Base-by-base conservation (phyloP, 2,113 vertebrate species). In the Clarias gariepinus region DNA sequence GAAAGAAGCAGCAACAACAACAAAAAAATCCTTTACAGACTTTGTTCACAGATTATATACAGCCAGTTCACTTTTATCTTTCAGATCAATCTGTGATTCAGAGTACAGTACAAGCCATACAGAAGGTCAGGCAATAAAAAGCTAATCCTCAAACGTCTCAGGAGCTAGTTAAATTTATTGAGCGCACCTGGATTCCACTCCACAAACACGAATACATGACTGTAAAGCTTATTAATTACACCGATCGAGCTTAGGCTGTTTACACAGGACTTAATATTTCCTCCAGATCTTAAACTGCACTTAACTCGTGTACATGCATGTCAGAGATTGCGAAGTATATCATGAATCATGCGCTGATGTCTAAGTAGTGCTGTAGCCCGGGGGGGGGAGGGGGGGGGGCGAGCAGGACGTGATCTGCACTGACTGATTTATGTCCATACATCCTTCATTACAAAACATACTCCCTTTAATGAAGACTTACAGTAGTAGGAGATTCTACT, bases 291-390 rank as follows among this genome's bases (percentile, higher is more conserved):
- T 30, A 12, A 11, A 19, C 52, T 33, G 53, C 41, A 84, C 36
- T 84, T 78, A 47, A 82, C 60, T 60, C 86, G 52, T 85, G 83
- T n/a, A 55, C 79, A 76, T 71, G 82, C 88, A 63, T 13, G 86
- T 68, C 58, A 53, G 30, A 13, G 57, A 69, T 66, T 57, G 76
- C 52, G 71, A 74, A 60, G 82, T 76, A 63, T 77, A 68, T 16
- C 47, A 11, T 89, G 86, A 87, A 63, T 87, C 85, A 82, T 16
- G 52, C 69, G 30, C 82, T 89, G 77, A 18, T 25, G 33, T n/a
- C 52, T 69, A 53, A 77, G 77, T 47, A 86, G 6, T n/a, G 73
- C 47, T 76, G 73, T 53, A 3, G 47, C 23, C 25, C 15, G 12
- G 73, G 21, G 41, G 9, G 28, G 64, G 13, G 28, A 2, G 0